A percentile compares a stretch with the other conserved stretches of the same genome.
Evolutionary conservation across 2,797 vertebrate species (phyloP).

Genomic region (Gila robusta): DNA sequence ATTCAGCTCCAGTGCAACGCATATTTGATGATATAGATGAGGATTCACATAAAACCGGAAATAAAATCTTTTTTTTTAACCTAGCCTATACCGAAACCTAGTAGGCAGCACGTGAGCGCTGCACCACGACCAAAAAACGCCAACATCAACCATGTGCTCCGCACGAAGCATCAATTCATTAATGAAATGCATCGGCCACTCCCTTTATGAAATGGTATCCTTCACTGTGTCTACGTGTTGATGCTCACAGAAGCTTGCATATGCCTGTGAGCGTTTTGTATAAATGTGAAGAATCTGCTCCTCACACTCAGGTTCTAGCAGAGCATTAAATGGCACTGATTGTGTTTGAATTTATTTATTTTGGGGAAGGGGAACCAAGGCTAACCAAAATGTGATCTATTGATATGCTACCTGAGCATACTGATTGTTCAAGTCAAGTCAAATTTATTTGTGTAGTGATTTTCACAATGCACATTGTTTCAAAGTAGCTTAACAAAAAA

Average conservation of each 20-base stretch:
- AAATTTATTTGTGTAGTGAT: not conserved
- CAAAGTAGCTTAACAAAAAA: not conserved
- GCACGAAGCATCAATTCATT: not conserved
- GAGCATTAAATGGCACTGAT: not conserved
- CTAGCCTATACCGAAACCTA: slow-evolving; percentile 58
- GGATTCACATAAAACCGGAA: slow-evolving; percentile 27
- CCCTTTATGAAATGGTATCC: not conserved
- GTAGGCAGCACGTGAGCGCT: slow-evolving; percentile 58
- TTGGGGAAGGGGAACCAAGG: not conserved
- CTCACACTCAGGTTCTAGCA: no score
- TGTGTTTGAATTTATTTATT: not conserved
- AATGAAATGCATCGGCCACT: slow-evolving; percentile 20
- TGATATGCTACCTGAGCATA: not conserved
- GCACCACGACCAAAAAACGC: not conserved
- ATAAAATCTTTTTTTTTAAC: not conserved
- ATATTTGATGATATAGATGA: slow-evolving; percentile 65
- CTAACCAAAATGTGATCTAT: not conserved
- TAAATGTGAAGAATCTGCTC: not conserved
- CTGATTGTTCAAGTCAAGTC: not conserved
- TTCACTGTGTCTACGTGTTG: not conserved
- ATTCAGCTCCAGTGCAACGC: slow-evolving; percentile 62
- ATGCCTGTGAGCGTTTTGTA: not conserved
- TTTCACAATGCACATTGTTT: not conserved
- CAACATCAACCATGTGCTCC: not conserved
- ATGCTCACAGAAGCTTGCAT: not conserved